These are phyloP conservation scores for Nothocercus nigrocapillus DNA, from an alignment of 2,113 vertebrate genomes.

Conservation along the genomic window DNA sequence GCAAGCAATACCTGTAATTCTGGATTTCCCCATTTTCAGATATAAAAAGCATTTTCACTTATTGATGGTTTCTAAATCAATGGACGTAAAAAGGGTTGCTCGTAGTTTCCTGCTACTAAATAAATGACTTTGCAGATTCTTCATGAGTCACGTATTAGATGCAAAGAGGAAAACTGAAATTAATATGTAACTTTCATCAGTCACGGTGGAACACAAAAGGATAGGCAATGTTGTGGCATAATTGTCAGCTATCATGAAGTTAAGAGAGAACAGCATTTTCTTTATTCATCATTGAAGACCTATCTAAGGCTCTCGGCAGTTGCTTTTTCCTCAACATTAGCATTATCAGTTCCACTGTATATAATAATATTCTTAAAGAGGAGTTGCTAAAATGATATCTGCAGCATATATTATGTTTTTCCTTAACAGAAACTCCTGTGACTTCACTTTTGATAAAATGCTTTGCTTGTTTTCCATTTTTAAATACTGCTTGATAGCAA, in stretches of 20 bases:
- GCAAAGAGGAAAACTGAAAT: accelerated
- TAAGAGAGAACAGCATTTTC: neutral
- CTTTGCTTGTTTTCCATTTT: neutral
- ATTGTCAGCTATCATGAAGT: neutral
- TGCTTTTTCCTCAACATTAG: neutral
- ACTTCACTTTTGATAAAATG: neutral
- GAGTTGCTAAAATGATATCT: neutral
- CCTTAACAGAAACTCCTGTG: neutral
- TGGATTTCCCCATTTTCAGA: neutral
- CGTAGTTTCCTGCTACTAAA: neutral
- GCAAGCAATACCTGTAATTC: neutral
- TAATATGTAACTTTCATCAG: neutral
- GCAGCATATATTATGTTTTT: neutral
- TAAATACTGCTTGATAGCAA: neutral
- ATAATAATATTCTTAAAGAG: neutral
- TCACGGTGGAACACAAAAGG: neutral
- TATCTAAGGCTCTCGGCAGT: neutral
- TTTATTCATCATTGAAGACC: neutral
- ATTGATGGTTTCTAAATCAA: neutral
- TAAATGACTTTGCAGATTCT: neutral
- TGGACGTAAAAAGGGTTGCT: neutral
- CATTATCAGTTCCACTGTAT: neutral
- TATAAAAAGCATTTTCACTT: neutral
- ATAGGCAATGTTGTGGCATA: neutral
- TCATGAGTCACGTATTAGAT: neutral